These are phyloP conservation scores for Cecidostiba fungosa DNA, from an alignment of 2,888 invertebrate genomes.

Conservation along the genomic window DNA sequence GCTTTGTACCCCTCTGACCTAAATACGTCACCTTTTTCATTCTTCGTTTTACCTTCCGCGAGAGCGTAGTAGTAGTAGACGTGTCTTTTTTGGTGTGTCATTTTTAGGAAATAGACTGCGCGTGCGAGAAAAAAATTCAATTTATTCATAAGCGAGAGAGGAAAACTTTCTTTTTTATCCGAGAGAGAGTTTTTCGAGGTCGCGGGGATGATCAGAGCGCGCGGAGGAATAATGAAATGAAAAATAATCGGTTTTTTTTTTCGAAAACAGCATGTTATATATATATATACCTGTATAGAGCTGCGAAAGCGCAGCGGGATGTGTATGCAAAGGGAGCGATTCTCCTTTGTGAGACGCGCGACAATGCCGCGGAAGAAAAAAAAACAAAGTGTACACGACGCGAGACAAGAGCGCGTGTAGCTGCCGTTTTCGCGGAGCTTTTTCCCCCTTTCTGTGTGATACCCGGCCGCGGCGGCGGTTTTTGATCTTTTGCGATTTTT, in stretches of 20 bases:
- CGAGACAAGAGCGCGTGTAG: neutral
- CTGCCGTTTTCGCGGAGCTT: neutral
- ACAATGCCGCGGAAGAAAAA: neutral
- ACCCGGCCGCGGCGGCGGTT: neutral
- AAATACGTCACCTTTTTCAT: slow-evolving; percentile 54
- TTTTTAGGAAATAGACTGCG: slow-evolving; percentile 31
- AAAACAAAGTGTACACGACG: neutral
- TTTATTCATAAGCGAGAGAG: slow-evolving; percentile 15
- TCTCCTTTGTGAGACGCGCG: neutral
- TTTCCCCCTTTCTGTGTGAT: neutral
- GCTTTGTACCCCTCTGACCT: slow-evolving; percentile 56
- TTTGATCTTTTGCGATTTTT: slow-evolving; percentile 11
- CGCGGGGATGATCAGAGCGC: neutral
- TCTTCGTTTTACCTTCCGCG: slow-evolving; percentile 18
- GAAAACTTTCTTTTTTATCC: neutral
- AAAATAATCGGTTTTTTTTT: neutral
- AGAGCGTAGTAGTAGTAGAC: neutral
- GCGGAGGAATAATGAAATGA: neutral
- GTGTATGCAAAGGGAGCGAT: slow-evolving; percentile 31
- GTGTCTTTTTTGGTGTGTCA: slow-evolving; percentile 28
- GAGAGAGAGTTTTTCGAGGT: neutral
- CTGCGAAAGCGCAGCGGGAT: neutral
- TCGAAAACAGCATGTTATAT: no score
- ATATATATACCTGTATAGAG: neutral
- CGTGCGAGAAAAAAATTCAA: slow-evolving; percentile 34